These are phyloP conservation scores for Shinisaurus crocodilurus DNA, from an alignment of 2,113 vertebrate species.

Conservation along the genomic window DNA sequence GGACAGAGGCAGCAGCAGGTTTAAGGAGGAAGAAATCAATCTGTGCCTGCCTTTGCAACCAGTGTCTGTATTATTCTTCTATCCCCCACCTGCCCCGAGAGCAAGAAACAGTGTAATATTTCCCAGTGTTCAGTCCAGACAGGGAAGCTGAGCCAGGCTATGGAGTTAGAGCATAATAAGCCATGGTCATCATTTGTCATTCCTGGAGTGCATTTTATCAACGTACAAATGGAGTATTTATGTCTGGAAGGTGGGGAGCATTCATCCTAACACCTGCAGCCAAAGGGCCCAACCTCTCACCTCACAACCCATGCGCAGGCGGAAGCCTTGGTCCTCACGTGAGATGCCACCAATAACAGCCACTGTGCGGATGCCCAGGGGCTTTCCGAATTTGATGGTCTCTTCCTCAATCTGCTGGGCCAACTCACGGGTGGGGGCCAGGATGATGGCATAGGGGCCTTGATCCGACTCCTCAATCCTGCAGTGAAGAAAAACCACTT, in stretches of 20 bases:
- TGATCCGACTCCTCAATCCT: constrained; percentile 98
- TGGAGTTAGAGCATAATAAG: not conserved
- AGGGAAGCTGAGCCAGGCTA: not conserved
- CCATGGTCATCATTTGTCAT: not conserved
- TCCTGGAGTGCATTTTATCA: not conserved
- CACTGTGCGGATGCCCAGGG: constrained; percentile 94
- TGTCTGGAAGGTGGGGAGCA: not conserved
- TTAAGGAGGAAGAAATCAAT: not conserved
- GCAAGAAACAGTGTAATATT: not conserved
- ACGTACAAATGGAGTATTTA: not conserved
- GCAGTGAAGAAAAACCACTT: not conserved
- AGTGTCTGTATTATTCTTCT: not conserved
- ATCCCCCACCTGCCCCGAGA: rapidly evolving
- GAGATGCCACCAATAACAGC: constrained; percentile 98
- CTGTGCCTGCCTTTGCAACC: not conserved
- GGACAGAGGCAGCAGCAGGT: not conserved
- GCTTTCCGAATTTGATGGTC: constrained; percentile 98
- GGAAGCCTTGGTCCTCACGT: constrained; percentile 97
- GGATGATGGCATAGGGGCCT: constrained; percentile 96
- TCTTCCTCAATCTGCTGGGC: constrained; percentile 99
- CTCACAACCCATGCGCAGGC: constrained; percentile 97
- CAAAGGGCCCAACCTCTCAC: constrained; percentile 62
- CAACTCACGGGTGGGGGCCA: constrained; percentile 96
- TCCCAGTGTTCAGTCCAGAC: not conserved
- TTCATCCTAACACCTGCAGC: not conserved